Conservation (phyloP, 2,113 vertebrate genomes). For the Chiloscyllium plagiosum region DNA sequence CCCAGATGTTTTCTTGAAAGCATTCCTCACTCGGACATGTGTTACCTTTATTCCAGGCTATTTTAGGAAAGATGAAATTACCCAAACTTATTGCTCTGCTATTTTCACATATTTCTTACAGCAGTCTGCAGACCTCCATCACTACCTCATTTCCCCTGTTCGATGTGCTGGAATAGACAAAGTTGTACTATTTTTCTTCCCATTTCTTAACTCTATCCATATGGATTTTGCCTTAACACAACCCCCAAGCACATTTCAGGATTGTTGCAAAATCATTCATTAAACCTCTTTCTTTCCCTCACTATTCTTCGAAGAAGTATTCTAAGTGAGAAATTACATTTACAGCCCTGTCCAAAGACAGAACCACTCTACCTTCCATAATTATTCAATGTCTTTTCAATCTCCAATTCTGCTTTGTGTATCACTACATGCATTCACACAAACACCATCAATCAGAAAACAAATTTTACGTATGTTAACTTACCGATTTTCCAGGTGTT, state of each 20-base stretch:
- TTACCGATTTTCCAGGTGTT: neutral
- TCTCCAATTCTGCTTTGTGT: neutral
- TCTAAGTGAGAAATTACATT: neutral
- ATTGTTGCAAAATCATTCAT: neutral
- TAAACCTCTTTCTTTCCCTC: neutral
- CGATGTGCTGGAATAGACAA: neutral
- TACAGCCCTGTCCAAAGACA: neutral
- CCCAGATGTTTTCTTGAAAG: neutral
- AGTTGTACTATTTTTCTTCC: neutral
- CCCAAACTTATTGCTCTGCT: neutral
- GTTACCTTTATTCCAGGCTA: neutral
- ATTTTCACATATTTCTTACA: neutral
- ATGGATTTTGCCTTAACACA: neutral
- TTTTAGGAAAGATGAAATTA: neutral
- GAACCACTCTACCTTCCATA: neutral
- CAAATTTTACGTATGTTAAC: neutral
- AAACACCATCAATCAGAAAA: neutral
- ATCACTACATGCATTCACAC: neutral
- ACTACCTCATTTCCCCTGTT: neutral
- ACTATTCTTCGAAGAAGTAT: neutral
- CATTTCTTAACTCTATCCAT: neutral
- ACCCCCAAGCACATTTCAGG: neutral
- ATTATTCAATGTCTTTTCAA: neutral
- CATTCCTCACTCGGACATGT: neutral
- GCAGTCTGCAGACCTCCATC: neutral